Base-by-base conservation (phyloP, 2,797 vertebrate genomes). In the Anguilla anguilla region DNA sequence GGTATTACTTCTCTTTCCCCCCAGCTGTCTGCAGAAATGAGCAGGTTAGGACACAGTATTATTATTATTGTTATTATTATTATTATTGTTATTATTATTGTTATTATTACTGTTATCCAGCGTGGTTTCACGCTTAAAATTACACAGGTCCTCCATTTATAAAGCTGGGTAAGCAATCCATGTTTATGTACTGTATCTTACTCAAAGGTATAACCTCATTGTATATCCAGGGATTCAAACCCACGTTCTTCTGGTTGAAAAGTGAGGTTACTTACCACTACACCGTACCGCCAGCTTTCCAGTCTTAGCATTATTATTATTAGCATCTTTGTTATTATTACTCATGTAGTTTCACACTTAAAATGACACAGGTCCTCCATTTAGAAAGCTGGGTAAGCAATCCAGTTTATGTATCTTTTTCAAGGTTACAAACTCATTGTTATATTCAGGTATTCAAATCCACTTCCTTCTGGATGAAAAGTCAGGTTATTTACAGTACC, bases 1-100 rank as follows among this genome's bases (percentile, higher is more conserved):
- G 93, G 19, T 95, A 90, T 90, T 87, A 81, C 67, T 95, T 94
- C 92, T 94, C 93, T 51, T 95, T 94, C 0, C 93, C 92, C 1
- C 93, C 87, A 0, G 92, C 92, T 0, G 15, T 94, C 85, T 64
- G 74, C 51, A 89, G 86, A 59, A 89, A 91, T 11, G 69, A 92
- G 86, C 89, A 91, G 61, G 91, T 91, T 88, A 22, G 19, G 17
- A 25, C 53, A 22, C 19, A 11, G 25, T n/a, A 22, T 6, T 43
- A 25, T 61, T 61, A 67, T n/a, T 67, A 67, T 31, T 31, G 1
- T 74, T 31, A 15, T 35, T 79, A 10, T 79, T 46, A 46, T 22
- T 79, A 35, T 19, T 22, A 77, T 81, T 81, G 49, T 25, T 22
- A 9, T 6, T 74, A 17, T 74, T 74, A 77, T 81, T 81, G 49